Conservation (phyloP, 2,797 vertebrate genomes). For the Tolypeutes matacus region DNA sequence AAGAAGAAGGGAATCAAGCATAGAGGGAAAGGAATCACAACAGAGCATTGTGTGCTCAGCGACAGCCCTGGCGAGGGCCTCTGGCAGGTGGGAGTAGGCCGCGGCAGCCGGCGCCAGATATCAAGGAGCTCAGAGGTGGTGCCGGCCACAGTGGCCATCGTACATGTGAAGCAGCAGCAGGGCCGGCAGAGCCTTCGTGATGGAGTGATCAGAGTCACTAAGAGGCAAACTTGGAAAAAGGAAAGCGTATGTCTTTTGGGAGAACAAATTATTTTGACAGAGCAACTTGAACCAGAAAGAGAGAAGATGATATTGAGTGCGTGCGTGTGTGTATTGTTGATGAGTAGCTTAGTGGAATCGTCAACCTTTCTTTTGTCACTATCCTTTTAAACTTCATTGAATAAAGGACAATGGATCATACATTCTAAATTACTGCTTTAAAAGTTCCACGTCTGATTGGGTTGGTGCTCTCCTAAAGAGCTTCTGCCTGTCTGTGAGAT, state of each 20-base stretch:
- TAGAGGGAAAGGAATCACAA: too few species aligned
- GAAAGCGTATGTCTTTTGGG: conserved; percentile 93
- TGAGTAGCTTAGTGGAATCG: background rate
- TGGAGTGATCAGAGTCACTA: conserved; percentile 93
- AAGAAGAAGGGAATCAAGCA: too few species aligned
- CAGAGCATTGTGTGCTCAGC: too few species aligned
- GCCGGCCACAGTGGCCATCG: too few species aligned
- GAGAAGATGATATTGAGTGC: conserved; percentile 75
- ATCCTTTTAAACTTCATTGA: conserved; percentile 30
- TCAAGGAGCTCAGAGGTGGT: too few species aligned
- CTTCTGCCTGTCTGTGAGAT: background rate
- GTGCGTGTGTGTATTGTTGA: background rate
- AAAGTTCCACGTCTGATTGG: background rate
- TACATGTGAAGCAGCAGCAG: too few species aligned
- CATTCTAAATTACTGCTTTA: conserved; percentile 15
- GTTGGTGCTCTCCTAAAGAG: conserved; percentile 39
- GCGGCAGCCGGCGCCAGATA: too few species aligned
- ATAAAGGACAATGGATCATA: background rate
- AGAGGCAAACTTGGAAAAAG: conserved; percentile 92
- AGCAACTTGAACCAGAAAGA: conserved; percentile 91
- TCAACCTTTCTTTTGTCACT: background rate
- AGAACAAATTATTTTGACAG: conserved; percentile 93
- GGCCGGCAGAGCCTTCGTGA: conserved; percentile 91
- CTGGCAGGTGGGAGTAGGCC: too few species aligned
- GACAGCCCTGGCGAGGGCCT: too few species aligned